Evolutionary conservation across 2,113 vertebrate genomes (phyloP).

Genomic region (Turnix velox): DNA sequence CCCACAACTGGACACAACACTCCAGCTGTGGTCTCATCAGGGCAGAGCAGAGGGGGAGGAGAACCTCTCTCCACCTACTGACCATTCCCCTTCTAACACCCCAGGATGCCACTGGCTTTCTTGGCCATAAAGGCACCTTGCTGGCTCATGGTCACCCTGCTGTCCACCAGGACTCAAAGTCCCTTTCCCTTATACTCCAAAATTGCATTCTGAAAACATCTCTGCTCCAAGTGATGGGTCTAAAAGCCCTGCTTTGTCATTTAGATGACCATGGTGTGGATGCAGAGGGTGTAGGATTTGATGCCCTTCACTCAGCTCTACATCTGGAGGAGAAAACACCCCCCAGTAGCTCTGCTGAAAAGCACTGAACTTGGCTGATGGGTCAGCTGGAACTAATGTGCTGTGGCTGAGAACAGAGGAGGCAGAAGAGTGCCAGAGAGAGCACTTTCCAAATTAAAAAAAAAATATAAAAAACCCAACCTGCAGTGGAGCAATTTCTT

Average conservation of each 20-base stretch:
- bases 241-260: neutral
- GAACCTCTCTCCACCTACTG: no score
- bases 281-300: neutral
- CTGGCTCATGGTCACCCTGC: no score
- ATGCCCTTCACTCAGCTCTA: neutral
- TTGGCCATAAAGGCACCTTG: no score
- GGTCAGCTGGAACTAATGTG: neutral
- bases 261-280: rapidly evolving
- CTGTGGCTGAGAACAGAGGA: neutral
- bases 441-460: neutral
- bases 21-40: no score
- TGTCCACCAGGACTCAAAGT: no score
- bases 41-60: no score
- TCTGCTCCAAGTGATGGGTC: neutral
- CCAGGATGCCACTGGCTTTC: no score
- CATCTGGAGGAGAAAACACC: neutral
- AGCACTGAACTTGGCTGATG: neutral
- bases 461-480: neutral
- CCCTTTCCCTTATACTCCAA: no score
- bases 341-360: neutral
- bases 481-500: neutral
- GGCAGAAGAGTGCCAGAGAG: neutral
- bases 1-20: no score
- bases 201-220: neutral
- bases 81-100: no score